Evolutionary conservation across 2,797 vertebrate genomes (phyloP).

Genomic region (Poecile montanus): DNA sequence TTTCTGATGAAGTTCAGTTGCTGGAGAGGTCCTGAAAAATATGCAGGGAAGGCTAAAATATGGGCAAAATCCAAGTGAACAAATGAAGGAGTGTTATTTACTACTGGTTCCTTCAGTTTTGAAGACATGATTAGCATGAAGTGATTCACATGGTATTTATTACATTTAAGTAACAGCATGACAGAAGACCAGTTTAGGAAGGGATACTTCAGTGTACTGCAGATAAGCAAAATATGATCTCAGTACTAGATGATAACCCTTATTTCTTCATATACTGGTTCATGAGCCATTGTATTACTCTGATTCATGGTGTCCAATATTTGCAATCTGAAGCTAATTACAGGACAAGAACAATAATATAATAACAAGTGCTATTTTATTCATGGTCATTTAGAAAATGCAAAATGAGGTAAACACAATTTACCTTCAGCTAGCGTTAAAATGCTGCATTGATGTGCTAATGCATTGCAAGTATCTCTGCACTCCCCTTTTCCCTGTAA

Average conservation of each 20-base stretch:
- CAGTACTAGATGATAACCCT: neutral
- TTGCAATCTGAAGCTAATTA: neutral
- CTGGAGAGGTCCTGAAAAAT: neutral
- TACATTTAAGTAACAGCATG: neutral
- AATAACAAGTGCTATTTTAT: neutral
- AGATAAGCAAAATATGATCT: neutral
- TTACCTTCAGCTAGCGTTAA: neutral
- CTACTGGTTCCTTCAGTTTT: neutral
- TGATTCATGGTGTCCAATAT: neutral
- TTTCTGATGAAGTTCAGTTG: neutral
- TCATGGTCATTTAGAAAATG: neutral
- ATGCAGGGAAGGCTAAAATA: neutral
- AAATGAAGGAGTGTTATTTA: neutral
- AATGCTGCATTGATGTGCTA: neutral
- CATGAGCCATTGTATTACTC: neutral
- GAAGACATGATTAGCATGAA: neutral
- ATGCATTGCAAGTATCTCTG: neutral
- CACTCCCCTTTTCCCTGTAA: neutral
- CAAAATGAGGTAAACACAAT: neutral
- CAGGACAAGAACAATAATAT: neutral
- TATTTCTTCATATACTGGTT: neutral
- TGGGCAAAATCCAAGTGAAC: neutral
- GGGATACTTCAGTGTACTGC: neutral
- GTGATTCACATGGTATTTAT: neutral
- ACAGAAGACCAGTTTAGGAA: neutral